phyloP scores from a whole-genome alignment of 2,797 vertebrate species.

The Vultur gryphus region DNA sequence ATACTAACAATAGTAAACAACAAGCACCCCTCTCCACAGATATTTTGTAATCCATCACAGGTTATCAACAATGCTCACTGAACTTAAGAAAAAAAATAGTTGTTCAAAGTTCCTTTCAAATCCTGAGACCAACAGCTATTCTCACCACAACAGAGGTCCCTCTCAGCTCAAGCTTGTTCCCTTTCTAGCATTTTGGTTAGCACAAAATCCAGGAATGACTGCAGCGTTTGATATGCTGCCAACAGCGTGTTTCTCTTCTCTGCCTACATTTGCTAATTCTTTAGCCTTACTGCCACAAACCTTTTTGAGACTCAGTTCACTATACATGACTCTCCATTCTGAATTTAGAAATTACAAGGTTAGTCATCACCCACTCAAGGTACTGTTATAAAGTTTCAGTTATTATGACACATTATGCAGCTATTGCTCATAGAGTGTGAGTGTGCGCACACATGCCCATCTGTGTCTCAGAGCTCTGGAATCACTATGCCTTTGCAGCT shows the following conservation, averaged over 20 bases:
- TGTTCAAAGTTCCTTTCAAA: background rate
- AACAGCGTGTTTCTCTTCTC: background rate
- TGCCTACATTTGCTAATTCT: background rate
- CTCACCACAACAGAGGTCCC: background rate
- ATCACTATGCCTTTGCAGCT: background rate
- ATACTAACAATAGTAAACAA: background rate
- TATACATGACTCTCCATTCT: background rate
- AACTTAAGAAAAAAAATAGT: background rate
- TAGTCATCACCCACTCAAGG: background rate
- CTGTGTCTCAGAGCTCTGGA: background rate
- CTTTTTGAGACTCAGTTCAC: background rate
- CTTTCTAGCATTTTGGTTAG: background rate
- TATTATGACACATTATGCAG: background rate
- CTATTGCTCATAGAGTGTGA: background rate
- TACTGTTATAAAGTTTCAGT: background rate
- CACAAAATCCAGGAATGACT: background rate
- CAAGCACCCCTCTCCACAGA: too few species aligned
- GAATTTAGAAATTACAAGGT: background rate
- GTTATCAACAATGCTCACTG: background rate
- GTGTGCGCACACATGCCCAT: background rate
- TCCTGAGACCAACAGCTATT: background rate
- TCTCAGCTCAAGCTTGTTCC: background rate
- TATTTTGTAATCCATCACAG: background rate
- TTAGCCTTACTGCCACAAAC: background rate
- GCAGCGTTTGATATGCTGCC: background rate